These are phyloP conservation scores for Eufriesea mexicana DNA, from an alignment of 1,140 invertebrate genomes.

Conservation along the genomic window DNA sequence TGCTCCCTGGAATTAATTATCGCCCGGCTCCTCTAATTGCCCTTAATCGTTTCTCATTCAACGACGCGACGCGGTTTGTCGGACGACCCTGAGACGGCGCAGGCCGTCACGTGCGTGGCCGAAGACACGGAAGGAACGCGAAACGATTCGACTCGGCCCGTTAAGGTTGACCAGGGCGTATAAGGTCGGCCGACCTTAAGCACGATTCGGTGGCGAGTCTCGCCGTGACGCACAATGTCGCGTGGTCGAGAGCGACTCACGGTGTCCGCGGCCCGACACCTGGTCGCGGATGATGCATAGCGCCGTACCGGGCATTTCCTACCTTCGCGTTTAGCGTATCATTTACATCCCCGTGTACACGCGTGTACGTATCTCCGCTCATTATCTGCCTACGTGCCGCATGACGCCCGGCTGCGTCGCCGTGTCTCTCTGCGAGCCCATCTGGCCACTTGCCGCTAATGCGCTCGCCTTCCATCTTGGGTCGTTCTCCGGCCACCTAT, in stretches of 20 bases:
- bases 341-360: constrained; percentile 71
- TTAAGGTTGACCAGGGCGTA: constrained; percentile 65
- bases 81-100: constrained; percentile 51
- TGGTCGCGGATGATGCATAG: constrained; percentile 76
- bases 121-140: constrained; percentile 63
- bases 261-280: constrained; percentile 63
- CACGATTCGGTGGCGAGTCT: constrained; percentile 39
- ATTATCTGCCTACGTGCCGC: constrained; percentile 73
- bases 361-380: constrained; percentile 66
- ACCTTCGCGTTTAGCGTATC: constrained; percentile 71
- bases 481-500: not conserved
- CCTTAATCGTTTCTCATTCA: constrained; percentile 27
- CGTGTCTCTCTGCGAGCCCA: constrained; percentile 5
- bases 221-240: constrained; percentile 51
- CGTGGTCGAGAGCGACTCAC: constrained; percentile 6
- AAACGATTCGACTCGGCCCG: constrained; percentile 34
- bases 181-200: constrained; percentile 65
- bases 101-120: constrained; percentile 45
- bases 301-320: constrained; percentile 74
- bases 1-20: constrained; percentile 38
- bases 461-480: constrained; percentile 28
- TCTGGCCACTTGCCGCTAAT: constrained; percentile 21
- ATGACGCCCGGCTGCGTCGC: constrained; percentile 16
- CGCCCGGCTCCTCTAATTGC: constrained; percentile 27
- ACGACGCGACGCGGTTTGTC: not conserved